Evolutionary conservation across 2,113 vertebrate genomes (phyloP).

Genomic region (Myrmecobius fasciatus): DNA sequence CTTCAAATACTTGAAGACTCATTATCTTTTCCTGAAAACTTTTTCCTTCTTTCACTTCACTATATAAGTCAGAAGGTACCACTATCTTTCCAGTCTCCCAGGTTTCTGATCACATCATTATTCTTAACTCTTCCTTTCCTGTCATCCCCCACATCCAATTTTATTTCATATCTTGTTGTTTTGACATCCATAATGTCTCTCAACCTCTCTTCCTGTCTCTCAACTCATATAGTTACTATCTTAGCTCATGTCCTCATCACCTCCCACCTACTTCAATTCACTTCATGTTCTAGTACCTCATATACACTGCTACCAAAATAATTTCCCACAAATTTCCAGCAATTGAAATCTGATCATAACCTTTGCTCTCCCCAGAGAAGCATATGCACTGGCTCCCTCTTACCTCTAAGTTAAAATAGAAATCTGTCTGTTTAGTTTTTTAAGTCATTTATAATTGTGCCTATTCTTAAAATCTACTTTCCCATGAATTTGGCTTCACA

Average conservation of each 20-base stretch:
- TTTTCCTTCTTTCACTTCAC: not conserved
- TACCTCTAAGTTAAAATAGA: not conserved
- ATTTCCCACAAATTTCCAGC: not conserved
- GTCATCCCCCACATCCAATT: not conserved
- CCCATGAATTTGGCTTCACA: not conserved
- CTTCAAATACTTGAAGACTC: not conserved
- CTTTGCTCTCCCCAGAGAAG: not conserved
- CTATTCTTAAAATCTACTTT: not conserved
- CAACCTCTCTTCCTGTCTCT: not conserved
- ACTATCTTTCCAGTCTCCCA: not conserved
- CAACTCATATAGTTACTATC: not conserved
- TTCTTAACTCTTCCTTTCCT: not conserved
- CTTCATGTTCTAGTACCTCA: not conserved
- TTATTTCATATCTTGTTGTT: not conserved
- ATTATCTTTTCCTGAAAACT: not conserved
- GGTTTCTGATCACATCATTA: not conserved
- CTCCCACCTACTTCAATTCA: not conserved
- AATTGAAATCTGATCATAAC: not conserved
- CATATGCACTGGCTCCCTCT: not conserved
- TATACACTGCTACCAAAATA: not conserved
- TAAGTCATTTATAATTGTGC: not conserved
- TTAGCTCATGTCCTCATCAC: not conserved
- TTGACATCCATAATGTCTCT: not conserved
- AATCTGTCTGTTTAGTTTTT: not conserved
- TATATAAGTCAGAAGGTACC: not conserved